Base-by-base conservation (phyloP, 1,140 invertebrate genomes). In the Archivesica marissinica region DNA sequence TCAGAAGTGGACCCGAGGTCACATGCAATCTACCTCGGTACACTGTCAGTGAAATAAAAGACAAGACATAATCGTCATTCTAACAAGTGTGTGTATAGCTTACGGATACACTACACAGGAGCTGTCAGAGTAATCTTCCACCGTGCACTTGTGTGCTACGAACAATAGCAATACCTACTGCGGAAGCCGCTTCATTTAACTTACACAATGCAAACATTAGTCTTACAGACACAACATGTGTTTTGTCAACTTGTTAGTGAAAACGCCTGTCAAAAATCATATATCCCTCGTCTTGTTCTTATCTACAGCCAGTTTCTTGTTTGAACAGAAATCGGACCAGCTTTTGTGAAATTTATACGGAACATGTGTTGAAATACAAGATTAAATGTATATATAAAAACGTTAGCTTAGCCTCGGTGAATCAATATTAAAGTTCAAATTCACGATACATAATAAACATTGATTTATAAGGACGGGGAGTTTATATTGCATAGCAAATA, bases 181-280 rank as follows among this genome's bases (percentile, higher is more conserved):
- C 1, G 25, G 59, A 64, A 17, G 59, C 38, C 59, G 59, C 59
- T 35, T 64, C 59, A 64, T 35, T 64, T 17, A 33, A 35, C 59
- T 64, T 3, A 25, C 30, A 64, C 59, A 64, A 64, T 35, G 59
- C 28, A 35, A 4, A 64, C 59, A 64, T 64, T 64, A 35, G n/a
- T 33, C 59, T 11, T 64, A 25, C 59, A 30, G 59, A 35, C 59
- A 64, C 33, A 64, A 64, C 59, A 64, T 64, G 59, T 64, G 59
- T 64, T 64, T 64, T 64, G 59, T 64, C 30, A 64, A 64, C 38
- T 64, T 64, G 59, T 64, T 25, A 72, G 25, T 72, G 25, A 41
- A 47, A 72, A 47, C 68, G 50, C 68, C 68, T 72, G 68, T 72
- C 68, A 72, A 50, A 72, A 72, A 47, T 23, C 25, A 30, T 33